Conservation (phyloP, 2,888 invertebrate genomes). For the Lasioglossum oenotherae region DNA sequence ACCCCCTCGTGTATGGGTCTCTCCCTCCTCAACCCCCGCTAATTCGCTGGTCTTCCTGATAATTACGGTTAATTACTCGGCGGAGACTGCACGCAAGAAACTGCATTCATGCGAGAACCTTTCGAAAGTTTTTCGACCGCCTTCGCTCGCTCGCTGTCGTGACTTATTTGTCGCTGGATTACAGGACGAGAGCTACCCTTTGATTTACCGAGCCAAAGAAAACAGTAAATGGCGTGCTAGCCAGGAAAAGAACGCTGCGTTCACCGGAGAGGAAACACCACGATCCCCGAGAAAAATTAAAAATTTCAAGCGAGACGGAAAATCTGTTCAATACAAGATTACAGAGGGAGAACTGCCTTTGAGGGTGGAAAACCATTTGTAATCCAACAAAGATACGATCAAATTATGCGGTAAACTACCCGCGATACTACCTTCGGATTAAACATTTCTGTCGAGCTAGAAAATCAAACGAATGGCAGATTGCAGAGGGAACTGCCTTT, state of each 20-base stretch:
- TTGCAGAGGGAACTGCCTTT: not conserved
- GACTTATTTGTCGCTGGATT: constrained; percentile 10
- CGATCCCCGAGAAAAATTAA: not conserved
- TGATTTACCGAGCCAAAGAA: constrained; percentile 3
- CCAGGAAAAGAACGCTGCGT: not conserved
- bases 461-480: not conserved
- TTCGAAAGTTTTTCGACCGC: not conserved
- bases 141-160: not conserved
- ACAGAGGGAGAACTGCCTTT: not conserved
- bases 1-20: constrained; percentile 15
- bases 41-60: constrained; percentile 27
- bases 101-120: not conserved
- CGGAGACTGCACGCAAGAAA: constrained; percentile 20
- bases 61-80: constrained; percentile 19
- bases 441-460: not conserved
- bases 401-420: not conserved
- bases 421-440: not conserved
- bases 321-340: not conserved
- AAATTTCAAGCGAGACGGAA: not conserved
- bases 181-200: not conserved
- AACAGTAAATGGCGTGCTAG: not conserved
- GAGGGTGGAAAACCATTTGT: not conserved
- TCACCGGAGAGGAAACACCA: not conserved
- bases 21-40: not conserved
- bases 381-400: not conserved